phyloP scores from a whole-genome alignment of 2,888 invertebrate genomes.

The Ectemnius lituratus region DNA sequence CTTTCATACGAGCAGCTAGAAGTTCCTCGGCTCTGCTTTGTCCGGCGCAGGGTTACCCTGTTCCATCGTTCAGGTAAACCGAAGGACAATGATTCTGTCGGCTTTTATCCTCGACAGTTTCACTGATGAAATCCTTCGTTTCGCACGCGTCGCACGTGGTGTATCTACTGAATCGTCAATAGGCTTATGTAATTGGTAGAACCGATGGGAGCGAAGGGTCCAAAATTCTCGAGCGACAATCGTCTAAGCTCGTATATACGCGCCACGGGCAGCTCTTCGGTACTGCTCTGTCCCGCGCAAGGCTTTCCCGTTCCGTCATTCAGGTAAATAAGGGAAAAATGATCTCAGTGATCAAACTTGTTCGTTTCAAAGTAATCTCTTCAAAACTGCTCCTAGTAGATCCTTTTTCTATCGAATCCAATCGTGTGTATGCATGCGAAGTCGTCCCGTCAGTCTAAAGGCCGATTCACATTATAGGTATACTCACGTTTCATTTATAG shows the following conservation, averaged over 20 bases:
- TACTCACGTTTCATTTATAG: neutral
- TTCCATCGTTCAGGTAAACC: slow-evolving; percentile 62
- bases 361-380: too few relatives aligned
- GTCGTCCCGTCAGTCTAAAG: too few relatives aligned
- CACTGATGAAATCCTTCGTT: too few relatives aligned
- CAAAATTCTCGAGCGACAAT: slow-evolving; percentile 81
- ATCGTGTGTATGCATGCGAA: too few relatives aligned
- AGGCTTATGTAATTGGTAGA: slow-evolving; percentile 69
- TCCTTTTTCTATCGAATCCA: too few relatives aligned
- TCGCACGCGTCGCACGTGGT: neutral
- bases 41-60: slow-evolving; percentile 85
- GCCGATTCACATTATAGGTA: too few relatives aligned
- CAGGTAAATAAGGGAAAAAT: slow-evolving; percentile 80
- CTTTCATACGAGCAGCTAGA: slow-evolving; percentile 78
- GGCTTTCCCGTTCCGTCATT: slow-evolving; percentile 79
- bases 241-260: slow-evolving; percentile 79
- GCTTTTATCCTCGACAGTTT: too few relatives aligned
- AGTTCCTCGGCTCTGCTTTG: slow-evolving; percentile 82
- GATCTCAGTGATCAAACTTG: neutral
- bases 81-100: neutral
- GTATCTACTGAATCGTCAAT: neutral
- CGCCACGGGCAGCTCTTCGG: slow-evolving; percentile 79
- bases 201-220: slow-evolving; percentile 81
- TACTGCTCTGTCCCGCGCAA: slow-evolving; percentile 84
- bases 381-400: too few relatives aligned